Evolutionary conservation across 1,140 invertebrate species (phyloP), one percentile per base, ranked within the genome.

Genomic region (Brachionus rubens): DNA sequence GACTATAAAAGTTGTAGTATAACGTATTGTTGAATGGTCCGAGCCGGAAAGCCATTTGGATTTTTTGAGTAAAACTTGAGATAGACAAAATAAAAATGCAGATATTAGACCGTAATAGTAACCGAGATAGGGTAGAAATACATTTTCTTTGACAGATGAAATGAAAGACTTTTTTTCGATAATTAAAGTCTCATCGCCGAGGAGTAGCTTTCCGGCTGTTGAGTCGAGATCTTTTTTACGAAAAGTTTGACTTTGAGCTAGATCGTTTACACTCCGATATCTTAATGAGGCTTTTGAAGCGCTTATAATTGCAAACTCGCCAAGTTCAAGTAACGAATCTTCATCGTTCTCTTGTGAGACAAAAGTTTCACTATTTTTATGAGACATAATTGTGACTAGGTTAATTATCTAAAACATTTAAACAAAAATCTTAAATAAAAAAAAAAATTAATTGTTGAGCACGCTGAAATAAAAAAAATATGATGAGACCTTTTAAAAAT

Each of bases 21-120:
- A 72, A 19, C 68, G 19, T 14, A 72, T 72, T 19, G 50, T 48
- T 24, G 68, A 28, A 30, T 72, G 68, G n/a, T 72, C 68, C 16
- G 68, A 47, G 12, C 21, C 68, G 14, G 68, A 33, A 14, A 72
- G 16, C 28, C 50, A 50, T 48, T 50, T 54, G 19, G 46, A 47
- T 19, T 28, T 28, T 72, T 28, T 72, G 5, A 72, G 21, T 28
- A 50, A 40, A 36, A 72, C 40, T 52, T 72, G 68, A 48, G 68
- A 72, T 21, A 48, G 50, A 5, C 46, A 50, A 33, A 50, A 72
- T 33, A 50, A 48, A 50, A 72, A 72, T 33, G 68, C 43, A n/a
- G 46, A 72, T 21, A 48, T 33, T 14, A 72, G 16, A 48, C 46
- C 50, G 19, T 28, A 72, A 24, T 36, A 50, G 43, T 72, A 72